Evolutionary conservation across 2,113 vertebrate genomes (phyloP).

Genomic region (Melierax canorus): DNA sequence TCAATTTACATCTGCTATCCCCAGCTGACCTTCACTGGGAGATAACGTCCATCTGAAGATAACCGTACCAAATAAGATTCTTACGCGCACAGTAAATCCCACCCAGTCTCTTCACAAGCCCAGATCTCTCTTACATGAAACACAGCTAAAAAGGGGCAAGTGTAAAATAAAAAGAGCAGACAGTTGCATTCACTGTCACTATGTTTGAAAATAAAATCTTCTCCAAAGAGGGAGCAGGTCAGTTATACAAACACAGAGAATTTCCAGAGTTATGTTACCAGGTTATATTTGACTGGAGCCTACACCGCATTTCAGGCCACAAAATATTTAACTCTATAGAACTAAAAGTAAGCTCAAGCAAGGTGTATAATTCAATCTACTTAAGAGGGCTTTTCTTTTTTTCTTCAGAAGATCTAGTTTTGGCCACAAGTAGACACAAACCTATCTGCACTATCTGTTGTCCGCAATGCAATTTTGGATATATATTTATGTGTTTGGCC

Average conservation of each 20-base stretch:
- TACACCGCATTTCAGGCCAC: not conserved
- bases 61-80: not conserved
- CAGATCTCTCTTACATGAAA: not conserved
- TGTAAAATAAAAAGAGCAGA: not conserved
- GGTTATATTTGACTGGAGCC: constrained; percentile 8
- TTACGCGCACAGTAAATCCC: not conserved
- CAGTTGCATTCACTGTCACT: not conserved
- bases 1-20: not conserved
- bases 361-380: not conserved
- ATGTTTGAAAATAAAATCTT: not conserved
- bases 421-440: not conserved
- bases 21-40: not conserved
- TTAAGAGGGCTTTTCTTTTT: not conserved
- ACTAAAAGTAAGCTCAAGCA: not conserved
- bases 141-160: not conserved
- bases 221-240: not conserved
- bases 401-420: not conserved
- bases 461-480: not conserved
- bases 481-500: not conserved
- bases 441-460: not conserved
- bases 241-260: not conserved
- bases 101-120: not conserved
- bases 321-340: not conserved
- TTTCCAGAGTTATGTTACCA: not conserved
- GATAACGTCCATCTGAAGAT: not conserved